Conservation (phyloP, 2,888 invertebrate species). For the Odontomyia ornata region DNA sequence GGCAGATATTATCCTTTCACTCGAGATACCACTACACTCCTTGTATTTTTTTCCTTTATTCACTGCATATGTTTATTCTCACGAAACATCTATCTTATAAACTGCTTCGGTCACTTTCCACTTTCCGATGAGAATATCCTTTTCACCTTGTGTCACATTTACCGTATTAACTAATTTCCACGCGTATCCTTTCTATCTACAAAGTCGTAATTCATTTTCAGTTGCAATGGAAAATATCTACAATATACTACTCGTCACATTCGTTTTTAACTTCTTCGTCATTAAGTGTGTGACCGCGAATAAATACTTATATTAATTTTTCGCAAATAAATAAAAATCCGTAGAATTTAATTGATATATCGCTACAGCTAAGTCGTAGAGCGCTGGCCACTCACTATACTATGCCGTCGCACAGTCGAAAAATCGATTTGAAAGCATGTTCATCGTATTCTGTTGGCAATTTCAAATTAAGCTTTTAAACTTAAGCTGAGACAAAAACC, state of each 20-base stretch:
- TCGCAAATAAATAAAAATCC: neutral
- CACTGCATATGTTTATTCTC: neutral
- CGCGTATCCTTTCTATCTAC: too few relatives aligned
- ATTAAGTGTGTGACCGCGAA: neutral
- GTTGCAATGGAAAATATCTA: neutral
- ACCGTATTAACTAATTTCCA: too few relatives aligned
- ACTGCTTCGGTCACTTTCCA: too few relatives aligned
- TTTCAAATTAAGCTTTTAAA: neutral
- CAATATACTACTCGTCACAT: neutral
- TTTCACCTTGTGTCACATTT: too few relatives aligned
- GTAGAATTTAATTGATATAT: too few relatives aligned
- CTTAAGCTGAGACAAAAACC: too few relatives aligned
- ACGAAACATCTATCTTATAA: too few relatives aligned
- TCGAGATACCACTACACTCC: neutral
- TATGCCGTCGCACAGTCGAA: constrained; percentile 9
- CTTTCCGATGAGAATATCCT: too few relatives aligned
- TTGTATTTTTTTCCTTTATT: neutral
- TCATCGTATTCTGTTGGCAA: neutral
- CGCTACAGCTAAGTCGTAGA: neutral
- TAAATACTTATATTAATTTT: neutral
- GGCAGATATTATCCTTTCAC: neutral
- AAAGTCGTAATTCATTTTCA: neutral
- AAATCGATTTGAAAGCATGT: constrained; percentile 27
- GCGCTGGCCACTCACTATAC: neutral
- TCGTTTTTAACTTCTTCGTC: neutral